Evolutionary conservation across 2,113 vertebrate genomes (phyloP), one percentile per base, ranked within the genome.

Genomic region (Toxotes jaculatrix): DNA sequence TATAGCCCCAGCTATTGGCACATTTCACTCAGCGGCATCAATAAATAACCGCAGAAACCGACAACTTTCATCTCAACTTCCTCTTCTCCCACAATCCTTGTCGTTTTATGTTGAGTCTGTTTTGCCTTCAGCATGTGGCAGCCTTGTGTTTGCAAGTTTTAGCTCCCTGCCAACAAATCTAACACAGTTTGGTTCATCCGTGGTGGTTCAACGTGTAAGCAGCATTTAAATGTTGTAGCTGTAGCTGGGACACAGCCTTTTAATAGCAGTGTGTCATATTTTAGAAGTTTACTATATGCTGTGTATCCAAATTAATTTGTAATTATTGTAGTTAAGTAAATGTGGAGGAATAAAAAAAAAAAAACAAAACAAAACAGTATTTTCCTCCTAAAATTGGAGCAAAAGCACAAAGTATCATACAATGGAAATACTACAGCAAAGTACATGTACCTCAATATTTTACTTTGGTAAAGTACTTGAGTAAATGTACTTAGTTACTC

Each of bases 1-100:
- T 86, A 86, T 79, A 79, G 79, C 32, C 1, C 4, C 2, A 42
- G 55, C 32, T 79, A 84, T 80, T 83, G 76, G 74, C 78, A 89
- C 78, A 73, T 89, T 90, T 88, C 68, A 78, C 53, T 84, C 84
- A 42, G 61, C 1, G n/a, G 63, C 62, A 11, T 68, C 77, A 13
- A 82, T 78, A 79, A 84, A 88, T 86, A 81, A 70, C 69, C 79
- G 64, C 75, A 74, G 63, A 57, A 64, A 66, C 83, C 69, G 73
- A 80, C 71, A 73, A 61, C 51, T 70, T 79, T 80, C 38, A 64
- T 38, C 55, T 47, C 31, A 49, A 27, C 45, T 40, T 72, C 69
- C 9, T 56, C 61, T 17, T 32, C 17, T 57, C 47, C 71, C 61
- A 60, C 47, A 74, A 8, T 69, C 36, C 47, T 34, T 38, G 10